Percentiles rank a stretch among this genome's conserved stretches.
phyloP scores from a whole-genome alignment of 2,113 vertebrate species.

The Fregetta grallaria region DNA sequence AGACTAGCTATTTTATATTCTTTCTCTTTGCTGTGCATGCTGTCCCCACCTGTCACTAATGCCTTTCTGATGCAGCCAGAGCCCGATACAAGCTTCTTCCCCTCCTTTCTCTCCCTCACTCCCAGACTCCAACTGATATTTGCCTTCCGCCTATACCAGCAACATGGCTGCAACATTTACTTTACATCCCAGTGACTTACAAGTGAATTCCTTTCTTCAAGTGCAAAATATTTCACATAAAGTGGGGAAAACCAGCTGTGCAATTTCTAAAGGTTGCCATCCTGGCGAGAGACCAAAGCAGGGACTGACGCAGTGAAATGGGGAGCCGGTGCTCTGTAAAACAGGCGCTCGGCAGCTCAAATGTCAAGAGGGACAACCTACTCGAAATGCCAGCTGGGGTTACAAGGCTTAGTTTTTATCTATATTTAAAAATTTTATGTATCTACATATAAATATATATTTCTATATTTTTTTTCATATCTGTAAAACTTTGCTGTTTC shows the following conservation, averaged over 20 bases:
- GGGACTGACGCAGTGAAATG: fast-evolving
- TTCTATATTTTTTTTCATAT: neutral
- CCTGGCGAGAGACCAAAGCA: neutral
- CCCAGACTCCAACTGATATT: neutral
- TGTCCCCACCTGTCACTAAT: conserved; percentile 48
- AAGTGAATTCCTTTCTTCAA: neutral
- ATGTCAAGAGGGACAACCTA: neutral
- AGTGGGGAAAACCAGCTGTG: neutral
- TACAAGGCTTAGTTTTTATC: neutral
- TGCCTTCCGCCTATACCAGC: neutral
- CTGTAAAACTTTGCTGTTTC: neutral
- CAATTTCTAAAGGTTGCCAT: neutral
- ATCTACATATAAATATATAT: neutral
- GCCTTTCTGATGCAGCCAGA: neutral
- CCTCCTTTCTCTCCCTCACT: neutral
- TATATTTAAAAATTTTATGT: neutral
- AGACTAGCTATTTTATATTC: conserved; percentile 59
- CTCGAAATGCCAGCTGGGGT: neutral
- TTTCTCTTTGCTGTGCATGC: conserved; percentile 22
- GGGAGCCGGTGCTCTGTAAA: neutral
- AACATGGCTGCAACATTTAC: neutral
- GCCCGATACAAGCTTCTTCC: neutral
- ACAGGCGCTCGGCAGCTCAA: neutral
- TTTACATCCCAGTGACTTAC: neutral
- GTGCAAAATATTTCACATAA: neutral